These are phyloP conservation scores for Gymnodraco acuticeps DNA, from an alignment of 2,797 vertebrate species.

Conservation along the genomic window DNA sequence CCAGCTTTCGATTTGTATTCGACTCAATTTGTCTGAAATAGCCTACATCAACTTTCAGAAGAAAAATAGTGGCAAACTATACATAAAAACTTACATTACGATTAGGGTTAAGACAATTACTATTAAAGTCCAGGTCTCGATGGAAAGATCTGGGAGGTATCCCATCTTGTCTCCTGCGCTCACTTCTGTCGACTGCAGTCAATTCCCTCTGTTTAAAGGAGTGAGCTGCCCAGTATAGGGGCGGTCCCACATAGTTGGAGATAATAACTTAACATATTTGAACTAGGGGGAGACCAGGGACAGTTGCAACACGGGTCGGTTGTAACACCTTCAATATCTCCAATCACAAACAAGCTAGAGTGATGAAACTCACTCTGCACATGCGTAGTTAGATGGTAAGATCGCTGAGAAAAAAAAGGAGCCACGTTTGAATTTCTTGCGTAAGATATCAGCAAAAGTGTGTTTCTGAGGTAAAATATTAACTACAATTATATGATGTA, in stretches of 20 bases:
- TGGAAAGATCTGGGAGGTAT: slow-evolving; percentile 59
- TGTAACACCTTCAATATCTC: no score
- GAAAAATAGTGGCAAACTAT: neutral
- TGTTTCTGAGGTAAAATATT: no score
- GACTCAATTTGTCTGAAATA: neutral
- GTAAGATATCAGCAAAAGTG: no score
- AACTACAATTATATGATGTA: no score
- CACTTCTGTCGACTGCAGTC: fast-evolving
- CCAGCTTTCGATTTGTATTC: neutral
- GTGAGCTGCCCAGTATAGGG: neutral
- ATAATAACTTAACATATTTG: no score
- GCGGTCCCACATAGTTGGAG: neutral
- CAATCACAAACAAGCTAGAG: no score
- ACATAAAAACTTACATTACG: slow-evolving; percentile 60
- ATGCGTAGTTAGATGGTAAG: no score
- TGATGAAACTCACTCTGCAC: no score
- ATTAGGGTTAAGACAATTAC: slow-evolving; percentile 57
- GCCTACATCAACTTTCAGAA: neutral
- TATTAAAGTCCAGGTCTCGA: slow-evolving; percentile 78
- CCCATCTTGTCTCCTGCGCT: slow-evolving; percentile 31
- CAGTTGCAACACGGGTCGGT: no score
- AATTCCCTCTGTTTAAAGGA: neutral
- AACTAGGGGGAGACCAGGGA: no score
- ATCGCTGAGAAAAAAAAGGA: no score
- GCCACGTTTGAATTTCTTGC: no score